Base-by-base conservation (phyloP, 2,888 invertebrate genomes). In the Thymelicus sylvestris region DNA sequence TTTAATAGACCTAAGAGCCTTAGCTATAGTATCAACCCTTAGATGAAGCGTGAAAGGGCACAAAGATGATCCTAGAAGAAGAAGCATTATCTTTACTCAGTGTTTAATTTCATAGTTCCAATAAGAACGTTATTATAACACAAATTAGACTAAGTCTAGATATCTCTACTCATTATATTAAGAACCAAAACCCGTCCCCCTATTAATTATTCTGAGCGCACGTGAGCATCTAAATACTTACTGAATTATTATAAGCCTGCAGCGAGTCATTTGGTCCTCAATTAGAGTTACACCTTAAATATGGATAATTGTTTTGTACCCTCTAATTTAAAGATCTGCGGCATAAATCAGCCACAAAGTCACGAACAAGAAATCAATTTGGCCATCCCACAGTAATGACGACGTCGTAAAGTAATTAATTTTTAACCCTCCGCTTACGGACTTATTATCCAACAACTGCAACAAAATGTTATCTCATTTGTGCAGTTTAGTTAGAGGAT, bases 281-380 rank as follows among this genome's bases (percentile, higher is more conserved):
- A 86, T 88, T 83, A 85, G 82, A 82, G 78, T 79, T 82, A 83
- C 84, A 82, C 82, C 82, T 86, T 83, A 86, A 86, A 83, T 83
- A 81, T 80, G 80, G 79, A 80, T 86, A 86, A 86, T 87, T 86
- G 78, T 82, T 79, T 81, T 80, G 80, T 78, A 81, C 82, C 83
- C 83, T 85, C 81, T 85, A 86, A 87, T 87, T 88, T 84, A 77
- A 78, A 76, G 73, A 77, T 77, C 75, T 76, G 66, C 77, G 76
- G 75, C 78, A 76, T 80, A 79, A 81, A 80, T 79, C 79, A 77
- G 74, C 73, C 65, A 57, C 76, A 73, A 67, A 67, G 48, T 75
- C 73, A 76, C 73, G 74, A 74, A 75, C 75, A 83, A 81, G 79
- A 83, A 85, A 83, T 74, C 74, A 77, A 79, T 79, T 79, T 77